Percentiles rank a stretch among this genome's conserved stretches.
Conservation (phyloP, 2,113 vertebrate genomes). For the Tupaia tana region DNA sequence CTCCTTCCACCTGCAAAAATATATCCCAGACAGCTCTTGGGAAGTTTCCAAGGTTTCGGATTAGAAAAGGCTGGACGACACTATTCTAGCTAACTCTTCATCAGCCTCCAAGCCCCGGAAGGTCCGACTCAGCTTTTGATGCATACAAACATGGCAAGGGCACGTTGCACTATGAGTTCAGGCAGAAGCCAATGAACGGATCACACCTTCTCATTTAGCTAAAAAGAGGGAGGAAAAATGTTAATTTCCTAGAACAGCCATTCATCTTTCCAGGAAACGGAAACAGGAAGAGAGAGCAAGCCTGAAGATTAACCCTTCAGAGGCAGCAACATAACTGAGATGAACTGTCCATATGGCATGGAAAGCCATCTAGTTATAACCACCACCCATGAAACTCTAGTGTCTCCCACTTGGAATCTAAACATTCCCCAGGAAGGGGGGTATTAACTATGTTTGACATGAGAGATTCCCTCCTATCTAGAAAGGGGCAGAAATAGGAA, state of each 20-base stretch:
- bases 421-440: not conserved
- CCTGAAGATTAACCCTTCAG: slow-evolving; percentile 27
- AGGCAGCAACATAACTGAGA: slow-evolving; percentile 10
- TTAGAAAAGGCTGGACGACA: not conserved
- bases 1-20: not conserved
- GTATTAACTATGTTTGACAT: not conserved
- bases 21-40: not conserved
- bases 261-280: slow-evolving; percentile 52
- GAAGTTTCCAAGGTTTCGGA: not conserved
- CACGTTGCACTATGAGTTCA: not conserved
- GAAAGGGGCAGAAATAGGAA: slow-evolving; percentile 1
- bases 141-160: not conserved
- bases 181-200: not conserved
- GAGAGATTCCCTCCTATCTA: not conserved
- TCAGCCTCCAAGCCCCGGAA: not conserved
- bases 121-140: not conserved
- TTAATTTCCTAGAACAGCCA: slow-evolving; percentile 36
- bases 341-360: not conserved
- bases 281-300: not conserved
- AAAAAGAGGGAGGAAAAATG: slow-evolving; percentile 21
- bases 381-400: slow-evolving; percentile 5
- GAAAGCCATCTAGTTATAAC: not conserved
- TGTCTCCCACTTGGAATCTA: not conserved
- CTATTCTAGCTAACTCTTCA: not conserved
- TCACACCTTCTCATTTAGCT: slow-evolving; percentile 29